Conservation (phyloP, 2,113 vertebrate species). For the Melozone crissalis region DNA sequence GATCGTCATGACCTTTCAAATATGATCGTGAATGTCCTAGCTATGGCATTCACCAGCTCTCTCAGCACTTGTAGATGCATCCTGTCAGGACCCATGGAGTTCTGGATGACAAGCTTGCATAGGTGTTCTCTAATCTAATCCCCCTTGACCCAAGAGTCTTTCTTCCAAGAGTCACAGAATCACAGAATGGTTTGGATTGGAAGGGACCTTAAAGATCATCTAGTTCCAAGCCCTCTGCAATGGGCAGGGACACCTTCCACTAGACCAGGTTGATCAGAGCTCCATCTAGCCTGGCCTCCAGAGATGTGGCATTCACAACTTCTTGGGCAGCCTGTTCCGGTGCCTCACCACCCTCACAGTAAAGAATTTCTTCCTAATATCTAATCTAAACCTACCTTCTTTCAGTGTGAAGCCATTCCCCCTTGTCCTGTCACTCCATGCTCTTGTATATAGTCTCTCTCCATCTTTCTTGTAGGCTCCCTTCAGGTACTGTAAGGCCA, state of each 20-base stretch:
- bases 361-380: neutral
- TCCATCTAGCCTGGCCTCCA: neutral
- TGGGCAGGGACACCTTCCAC: neutral
- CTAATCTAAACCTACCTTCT: neutral
- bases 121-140: too few species aligned
- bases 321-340: too few species aligned
- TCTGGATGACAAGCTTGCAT: too few species aligned
- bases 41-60: too few species aligned
- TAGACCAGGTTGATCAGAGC: neutral
- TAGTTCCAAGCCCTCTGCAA: neutral
- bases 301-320: neutral
- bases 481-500: neutral
- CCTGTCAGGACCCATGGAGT: too few species aligned
- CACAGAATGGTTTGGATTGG: too few species aligned
- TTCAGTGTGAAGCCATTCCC: neutral
- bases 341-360: too few species aligned
- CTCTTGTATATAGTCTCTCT: neutral
- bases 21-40: too few species aligned
- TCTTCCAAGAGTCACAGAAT: too few species aligned
- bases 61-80: too few species aligned
- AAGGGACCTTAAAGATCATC: neutral
- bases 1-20: too few species aligned
- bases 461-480: neutral
- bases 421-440: neutral
- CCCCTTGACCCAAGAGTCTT: too few species aligned